These are phyloP conservation scores for Polyergus mexicanus DNA, from an alignment of 1,140 invertebrate species.

Conservation along the genomic window DNA sequence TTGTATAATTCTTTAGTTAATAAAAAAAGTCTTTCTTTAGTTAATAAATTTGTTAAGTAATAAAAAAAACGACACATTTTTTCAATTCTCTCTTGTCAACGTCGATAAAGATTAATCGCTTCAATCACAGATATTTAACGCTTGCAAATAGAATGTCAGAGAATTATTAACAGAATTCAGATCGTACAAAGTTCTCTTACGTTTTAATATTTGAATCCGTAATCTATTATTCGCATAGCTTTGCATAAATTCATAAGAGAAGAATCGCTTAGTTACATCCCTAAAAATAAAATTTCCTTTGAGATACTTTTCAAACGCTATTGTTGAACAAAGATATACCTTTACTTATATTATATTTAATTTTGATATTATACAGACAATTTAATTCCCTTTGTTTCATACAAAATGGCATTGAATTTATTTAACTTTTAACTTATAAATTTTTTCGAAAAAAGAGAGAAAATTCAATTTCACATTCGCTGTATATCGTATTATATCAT, in stretches of 20 bases:
- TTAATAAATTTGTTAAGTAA: not conserved
- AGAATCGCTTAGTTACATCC: slow-evolving; percentile 1
- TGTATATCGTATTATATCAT: not conserved
- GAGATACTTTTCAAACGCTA: not conserved
- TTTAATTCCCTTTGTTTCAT: too few species aligned
- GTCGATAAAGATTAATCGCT: not conserved
- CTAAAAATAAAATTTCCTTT: not conserved
- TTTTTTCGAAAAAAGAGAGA: not conserved
- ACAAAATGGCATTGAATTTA: too few species aligned
- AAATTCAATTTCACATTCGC: not conserved
- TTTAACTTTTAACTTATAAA: too few species aligned
- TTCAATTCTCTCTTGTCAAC: not conserved
- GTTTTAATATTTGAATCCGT: not conserved
- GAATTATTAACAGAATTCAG: not conserved
- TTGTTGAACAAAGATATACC: not conserved
- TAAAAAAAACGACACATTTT: not conserved
- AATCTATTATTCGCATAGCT: not conserved
- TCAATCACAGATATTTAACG: not conserved
- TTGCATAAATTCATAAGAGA: not conserved
- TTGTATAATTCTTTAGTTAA: not conserved
- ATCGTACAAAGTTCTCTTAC: not conserved
- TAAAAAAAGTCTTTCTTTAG: too few species aligned
- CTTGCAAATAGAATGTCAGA: not conserved
- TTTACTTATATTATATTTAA: too few species aligned
- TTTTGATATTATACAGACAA: too few species aligned